phyloP scores from a whole-genome alignment of 2,888 invertebrate species.

The Drosophila atroscutellata region DNA sequence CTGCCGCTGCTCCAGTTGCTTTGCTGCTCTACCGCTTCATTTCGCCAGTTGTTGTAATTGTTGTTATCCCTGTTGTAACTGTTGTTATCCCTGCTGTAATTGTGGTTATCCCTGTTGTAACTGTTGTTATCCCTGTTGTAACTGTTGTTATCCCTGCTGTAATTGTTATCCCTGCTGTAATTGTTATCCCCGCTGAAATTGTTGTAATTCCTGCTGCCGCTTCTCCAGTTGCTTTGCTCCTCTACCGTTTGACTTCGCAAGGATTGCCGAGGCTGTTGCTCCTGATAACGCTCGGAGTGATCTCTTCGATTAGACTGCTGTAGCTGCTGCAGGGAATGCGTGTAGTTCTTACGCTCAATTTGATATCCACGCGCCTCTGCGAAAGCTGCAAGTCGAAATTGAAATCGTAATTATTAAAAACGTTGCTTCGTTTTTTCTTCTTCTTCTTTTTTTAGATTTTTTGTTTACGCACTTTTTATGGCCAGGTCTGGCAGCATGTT shows the following conservation, averaged over 20 bases:
- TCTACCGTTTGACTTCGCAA: too few species aligned
- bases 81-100: not conserved
- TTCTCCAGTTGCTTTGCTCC: not conserved
- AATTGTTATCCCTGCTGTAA: not conserved
- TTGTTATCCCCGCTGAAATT: not conserved
- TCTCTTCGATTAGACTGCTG: not conserved
- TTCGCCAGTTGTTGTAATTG: too few species aligned
- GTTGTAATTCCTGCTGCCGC: not conserved
- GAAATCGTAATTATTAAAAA: not conserved
- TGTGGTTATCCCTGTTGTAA: not conserved
- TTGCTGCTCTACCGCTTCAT: too few species aligned
- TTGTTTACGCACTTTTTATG: conserved; percentile 86
- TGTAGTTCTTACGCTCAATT: conserved; percentile 88
- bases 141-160: not conserved
- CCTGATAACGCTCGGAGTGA: not conserved
- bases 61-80: not conserved
- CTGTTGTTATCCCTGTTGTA: not conserved
- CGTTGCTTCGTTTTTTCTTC: not conserved
- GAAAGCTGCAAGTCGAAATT: conserved; percentile 86
- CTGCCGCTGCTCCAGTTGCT: too few species aligned
- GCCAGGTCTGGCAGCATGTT: conserved; percentile 87
- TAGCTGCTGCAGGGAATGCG: conserved; percentile 42
- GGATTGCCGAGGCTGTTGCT: not conserved
- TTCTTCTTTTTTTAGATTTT: not conserved
- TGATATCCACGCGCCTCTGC: conserved; percentile 88